A percentile compares a stretch with the other conserved stretches of the same genome.
phyloP scores from a whole-genome alignment of 1,140 invertebrate species.

The Cyclargus thomasi region DNA sequence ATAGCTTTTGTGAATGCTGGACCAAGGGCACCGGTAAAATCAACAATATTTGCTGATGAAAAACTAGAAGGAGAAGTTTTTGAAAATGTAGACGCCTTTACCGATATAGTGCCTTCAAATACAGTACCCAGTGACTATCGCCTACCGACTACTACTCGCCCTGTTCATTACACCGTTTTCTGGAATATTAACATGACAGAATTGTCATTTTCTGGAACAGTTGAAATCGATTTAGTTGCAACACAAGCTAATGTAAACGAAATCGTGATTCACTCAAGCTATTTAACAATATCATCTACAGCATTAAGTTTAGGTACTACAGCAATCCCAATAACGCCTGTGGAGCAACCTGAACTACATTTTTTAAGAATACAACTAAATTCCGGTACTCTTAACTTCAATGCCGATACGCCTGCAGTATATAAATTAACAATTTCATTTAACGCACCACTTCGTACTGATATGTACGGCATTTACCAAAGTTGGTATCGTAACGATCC shows the following conservation, averaged over 20 bases:
- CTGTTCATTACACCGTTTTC: conserved; percentile 75
- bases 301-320: conserved; percentile 40
- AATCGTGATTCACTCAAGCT: conserved; percentile 80
- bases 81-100: conserved; percentile 36
- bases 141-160: conserved; percentile 77
- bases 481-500: conserved; percentile 78
- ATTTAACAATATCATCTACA: conserved; percentile 63
- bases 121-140: conserved; percentile 54
- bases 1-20: conserved; percentile 32
- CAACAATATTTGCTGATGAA: conserved; percentile 57
- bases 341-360: conserved; percentile 31
- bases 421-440: conserved; percentile 72
- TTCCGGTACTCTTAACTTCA: conserved; percentile 37
- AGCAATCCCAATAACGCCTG: conserved; percentile 22
- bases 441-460: conserved; percentile 67
- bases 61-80: conserved; percentile 47
- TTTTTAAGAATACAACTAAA: conserved; percentile 36
- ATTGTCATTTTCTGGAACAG: conserved; percentile 76
- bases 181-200: conserved; percentile 38
- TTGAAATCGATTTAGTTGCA: conserved; percentile 70
- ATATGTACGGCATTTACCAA: conserved; percentile 86
- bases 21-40: conserved; percentile 32
- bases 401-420: conserved; percentile 32
- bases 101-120: conserved; percentile 14
- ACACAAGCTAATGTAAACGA: conserved; percentile 43